Evolutionary conservation across 2,888 invertebrate species (phyloP).

Genomic region (Branchinecta sandiegonensis): DNA sequence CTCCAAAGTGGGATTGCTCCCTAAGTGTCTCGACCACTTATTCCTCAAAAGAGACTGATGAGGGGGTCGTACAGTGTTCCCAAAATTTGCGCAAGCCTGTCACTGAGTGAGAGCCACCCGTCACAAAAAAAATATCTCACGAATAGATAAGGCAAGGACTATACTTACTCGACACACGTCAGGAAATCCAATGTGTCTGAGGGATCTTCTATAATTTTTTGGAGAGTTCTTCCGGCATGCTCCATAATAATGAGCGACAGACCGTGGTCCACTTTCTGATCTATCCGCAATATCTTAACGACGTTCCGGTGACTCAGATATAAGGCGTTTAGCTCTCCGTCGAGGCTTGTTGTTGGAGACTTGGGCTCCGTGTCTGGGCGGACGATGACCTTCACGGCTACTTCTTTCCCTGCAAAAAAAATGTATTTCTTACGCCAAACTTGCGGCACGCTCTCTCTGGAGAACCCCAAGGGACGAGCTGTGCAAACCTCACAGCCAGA

Average conservation of each 20-base stretch:
- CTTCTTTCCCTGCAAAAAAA: background rate
- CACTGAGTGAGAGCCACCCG: no score
- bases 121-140: no score
- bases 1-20: no score
- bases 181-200: background rate
- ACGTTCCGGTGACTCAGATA: background rate
- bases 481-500: no score
- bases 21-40: no score
- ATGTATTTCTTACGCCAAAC: no score
- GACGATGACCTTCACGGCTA: background rate
- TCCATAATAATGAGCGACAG: background rate
- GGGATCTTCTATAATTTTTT: constrained; percentile 4
- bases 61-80: no score
- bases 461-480: no score
- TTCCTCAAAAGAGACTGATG: no score
- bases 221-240: background rate
- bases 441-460: no score
- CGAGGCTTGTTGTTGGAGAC: background rate
- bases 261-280: background rate
- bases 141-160: no score
- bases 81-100: no score
- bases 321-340: background rate
- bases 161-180: background rate
- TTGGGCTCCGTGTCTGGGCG: background rate
- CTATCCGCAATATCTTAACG: background rate